Conservation (phyloP, 2,888 invertebrate genomes). For the Caenorhabditis sp. region DNA sequence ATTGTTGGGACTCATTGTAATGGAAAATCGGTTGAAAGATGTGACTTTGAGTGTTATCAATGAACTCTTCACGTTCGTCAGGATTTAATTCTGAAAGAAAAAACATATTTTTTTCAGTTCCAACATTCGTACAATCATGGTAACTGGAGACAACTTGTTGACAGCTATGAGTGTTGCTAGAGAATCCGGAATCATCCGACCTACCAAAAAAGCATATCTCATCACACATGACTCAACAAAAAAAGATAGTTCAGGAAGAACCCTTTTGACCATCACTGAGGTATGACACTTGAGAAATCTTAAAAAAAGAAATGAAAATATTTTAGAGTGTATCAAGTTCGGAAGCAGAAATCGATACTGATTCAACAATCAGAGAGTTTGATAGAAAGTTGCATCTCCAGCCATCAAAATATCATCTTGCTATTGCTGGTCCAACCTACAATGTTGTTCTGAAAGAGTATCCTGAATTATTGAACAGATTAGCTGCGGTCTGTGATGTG, state of each 20-base stretch:
- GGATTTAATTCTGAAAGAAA: background rate
- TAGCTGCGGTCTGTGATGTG: slow-evolving; percentile 70
- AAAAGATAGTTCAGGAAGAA: slow-evolving; percentile 39
- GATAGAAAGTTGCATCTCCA: slow-evolving; percentile 12
- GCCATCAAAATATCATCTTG: slow-evolving; percentile 36
- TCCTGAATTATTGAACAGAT: slow-evolving; percentile 64
- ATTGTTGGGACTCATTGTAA: slow-evolving; percentile 86
- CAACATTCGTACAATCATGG: slow-evolving; percentile 84
- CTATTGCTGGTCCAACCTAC: slow-evolving; percentile 59
- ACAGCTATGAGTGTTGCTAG: slow-evolving; percentile 90
- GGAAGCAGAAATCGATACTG: slow-evolving; percentile 18
- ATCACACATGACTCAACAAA: slow-evolving; percentile 36
- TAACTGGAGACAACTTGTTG: slow-evolving; percentile 91
- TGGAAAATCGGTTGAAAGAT: slow-evolving; percentile 86
- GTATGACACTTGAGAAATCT: slow-evolving; percentile 4
- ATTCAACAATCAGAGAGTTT: slow-evolving; percentile 26
- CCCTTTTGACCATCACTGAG: slow-evolving; percentile 30
- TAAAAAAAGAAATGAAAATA: no score
- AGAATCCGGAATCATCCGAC: slow-evolving; percentile 78
- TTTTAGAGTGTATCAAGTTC: slow-evolving; percentile 39
- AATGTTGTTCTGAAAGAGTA: slow-evolving; percentile 64
- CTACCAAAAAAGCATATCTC: slow-evolving; percentile 58
- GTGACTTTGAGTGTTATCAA: slow-evolving; percentile 73
- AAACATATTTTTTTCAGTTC: slow-evolving; percentile 76
- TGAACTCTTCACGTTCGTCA: slow-evolving; percentile 55